phyloP scores from a whole-genome alignment of 2,113 vertebrate genomes.

The Odontophorus gujanensis region DNA sequence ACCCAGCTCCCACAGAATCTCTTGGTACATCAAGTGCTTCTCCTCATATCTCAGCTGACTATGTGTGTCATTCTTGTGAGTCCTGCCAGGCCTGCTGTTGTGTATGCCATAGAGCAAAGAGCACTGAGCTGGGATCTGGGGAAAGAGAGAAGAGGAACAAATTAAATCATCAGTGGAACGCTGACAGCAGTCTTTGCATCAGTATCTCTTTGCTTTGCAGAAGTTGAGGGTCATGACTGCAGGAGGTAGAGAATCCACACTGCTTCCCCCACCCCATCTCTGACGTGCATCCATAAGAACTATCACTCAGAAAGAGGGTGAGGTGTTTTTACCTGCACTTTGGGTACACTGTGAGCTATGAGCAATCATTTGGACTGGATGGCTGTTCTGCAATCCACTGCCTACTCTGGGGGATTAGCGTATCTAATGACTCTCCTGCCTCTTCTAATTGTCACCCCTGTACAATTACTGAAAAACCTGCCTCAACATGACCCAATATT shows the following conservation, averaged over 20 bases:
- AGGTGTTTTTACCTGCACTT: conserved; percentile 3
- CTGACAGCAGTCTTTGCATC: background rate
- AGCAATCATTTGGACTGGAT: conserved; percentile 44
- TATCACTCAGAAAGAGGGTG: background rate
- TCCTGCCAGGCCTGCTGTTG: background rate
- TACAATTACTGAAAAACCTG: conserved; percentile 67
- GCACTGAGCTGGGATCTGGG: background rate
- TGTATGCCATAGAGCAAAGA: background rate
- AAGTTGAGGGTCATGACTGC: background rate
- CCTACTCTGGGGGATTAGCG: conserved; percentile 57
- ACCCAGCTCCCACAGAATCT: background rate
- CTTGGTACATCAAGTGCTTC: background rate
- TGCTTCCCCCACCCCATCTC: background rate
- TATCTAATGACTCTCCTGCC: conserved; percentile 59
- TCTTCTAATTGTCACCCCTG: conserved; percentile 58
- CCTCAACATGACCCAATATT: conserved; percentile 65
- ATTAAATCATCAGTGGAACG: background rate
- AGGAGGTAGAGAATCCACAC: background rate
- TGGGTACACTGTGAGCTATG: conserved; percentile 40
- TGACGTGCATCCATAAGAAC: background rate
- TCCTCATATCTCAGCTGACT: background rate
- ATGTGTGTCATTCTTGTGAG: background rate
- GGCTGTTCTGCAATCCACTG: conserved; percentile 61
- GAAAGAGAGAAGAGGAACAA: background rate
- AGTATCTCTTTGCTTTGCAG: background rate